Evolutionary conservation across 2,797 vertebrate genomes (phyloP).

Genomic region (Acipenser ruthenus): DNA sequence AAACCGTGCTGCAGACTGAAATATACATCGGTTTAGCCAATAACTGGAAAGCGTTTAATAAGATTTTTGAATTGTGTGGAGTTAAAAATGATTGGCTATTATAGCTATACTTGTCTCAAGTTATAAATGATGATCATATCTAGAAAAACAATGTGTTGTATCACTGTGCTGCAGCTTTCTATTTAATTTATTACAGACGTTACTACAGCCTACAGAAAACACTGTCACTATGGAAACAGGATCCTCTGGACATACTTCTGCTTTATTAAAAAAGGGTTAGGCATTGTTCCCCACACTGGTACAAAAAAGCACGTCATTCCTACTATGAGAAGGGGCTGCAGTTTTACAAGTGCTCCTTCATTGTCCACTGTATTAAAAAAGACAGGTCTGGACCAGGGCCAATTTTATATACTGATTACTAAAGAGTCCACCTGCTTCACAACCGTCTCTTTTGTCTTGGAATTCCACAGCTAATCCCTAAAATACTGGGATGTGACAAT

Average conservation of each 20-base stretch:
- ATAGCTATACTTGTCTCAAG: no score
- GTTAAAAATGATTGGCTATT: no score
- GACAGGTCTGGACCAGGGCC: not conserved
- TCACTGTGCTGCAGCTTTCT: no score
- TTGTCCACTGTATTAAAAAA: slow-evolving; percentile 4
- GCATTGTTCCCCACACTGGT: slow-evolving; percentile 30
- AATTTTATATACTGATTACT: not conserved
- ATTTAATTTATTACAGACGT: slow-evolving; percentile 1
- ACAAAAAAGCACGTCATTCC: slow-evolving; percentile 26
- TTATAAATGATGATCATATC: no score
- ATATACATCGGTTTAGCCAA: no score
- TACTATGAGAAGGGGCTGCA: slow-evolving; percentile 21
- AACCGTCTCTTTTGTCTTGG: not conserved
- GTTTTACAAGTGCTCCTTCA: slow-evolving; percentile 9
- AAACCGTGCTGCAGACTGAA: no score
- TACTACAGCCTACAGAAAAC: slow-evolving; percentile 24
- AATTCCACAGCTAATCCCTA: not conserved
- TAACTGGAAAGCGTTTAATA: no score
- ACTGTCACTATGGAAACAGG: slow-evolving; percentile 63
- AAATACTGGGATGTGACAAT: not conserved
- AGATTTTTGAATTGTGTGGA: no score
- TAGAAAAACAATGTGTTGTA: no score
- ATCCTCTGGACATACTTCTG: slow-evolving; percentile 46
- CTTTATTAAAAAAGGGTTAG: slow-evolving; percentile 45
- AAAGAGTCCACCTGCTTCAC: not conserved